Conservation (phyloP, 1,140 invertebrate genomes). For the Bombus pascuorum region DNA sequence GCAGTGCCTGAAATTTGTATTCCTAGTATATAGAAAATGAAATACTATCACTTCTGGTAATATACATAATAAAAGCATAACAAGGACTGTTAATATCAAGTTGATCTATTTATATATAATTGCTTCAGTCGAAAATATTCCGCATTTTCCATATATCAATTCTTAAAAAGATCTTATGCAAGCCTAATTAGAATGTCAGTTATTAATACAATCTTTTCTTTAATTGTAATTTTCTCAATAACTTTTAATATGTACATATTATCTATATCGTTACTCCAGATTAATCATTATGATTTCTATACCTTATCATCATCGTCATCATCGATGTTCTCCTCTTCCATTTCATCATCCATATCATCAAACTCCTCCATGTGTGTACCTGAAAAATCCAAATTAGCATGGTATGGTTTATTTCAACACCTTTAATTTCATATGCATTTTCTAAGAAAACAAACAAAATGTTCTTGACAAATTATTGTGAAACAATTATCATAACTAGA, state of each 20-base stretch:
- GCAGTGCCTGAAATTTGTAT: slow-evolving; percentile 81
- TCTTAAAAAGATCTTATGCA: neutral
- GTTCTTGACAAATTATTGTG: neutral
- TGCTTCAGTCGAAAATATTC: slow-evolving; percentile 40
- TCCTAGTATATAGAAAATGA: slow-evolving; percentile 71
- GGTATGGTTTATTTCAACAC: neutral
- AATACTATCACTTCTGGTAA: slow-evolving; percentile 49
- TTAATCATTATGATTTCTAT: slow-evolving; percentile 35
- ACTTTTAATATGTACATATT: slow-evolving; percentile 42
- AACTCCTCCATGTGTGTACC: slow-evolving; percentile 88
- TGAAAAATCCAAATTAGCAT: slow-evolving; percentile 55
- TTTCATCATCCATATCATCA: slow-evolving; percentile 89
- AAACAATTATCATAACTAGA: too few relatives aligned
- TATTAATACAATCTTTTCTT: slow-evolving; percentile 34
- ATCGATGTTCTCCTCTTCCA: slow-evolving; percentile 90
- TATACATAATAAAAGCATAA: slow-evolving; percentile 58
- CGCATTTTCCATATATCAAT: slow-evolving; percentile 23
- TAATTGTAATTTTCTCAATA: neutral
- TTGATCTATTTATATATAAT: neutral
- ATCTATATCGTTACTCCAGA: neutral
- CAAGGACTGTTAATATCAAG: neutral
- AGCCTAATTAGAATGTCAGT: slow-evolving; percentile 44
- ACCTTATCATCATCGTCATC: slow-evolving; percentile 88
- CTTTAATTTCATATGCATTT: neutral
- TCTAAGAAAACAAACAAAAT: neutral